These are phyloP conservation scores for Listrodromus nycthemerus DNA, from an alignment of 2,888 invertebrate genomes.

Conservation along the genomic window DNA sequence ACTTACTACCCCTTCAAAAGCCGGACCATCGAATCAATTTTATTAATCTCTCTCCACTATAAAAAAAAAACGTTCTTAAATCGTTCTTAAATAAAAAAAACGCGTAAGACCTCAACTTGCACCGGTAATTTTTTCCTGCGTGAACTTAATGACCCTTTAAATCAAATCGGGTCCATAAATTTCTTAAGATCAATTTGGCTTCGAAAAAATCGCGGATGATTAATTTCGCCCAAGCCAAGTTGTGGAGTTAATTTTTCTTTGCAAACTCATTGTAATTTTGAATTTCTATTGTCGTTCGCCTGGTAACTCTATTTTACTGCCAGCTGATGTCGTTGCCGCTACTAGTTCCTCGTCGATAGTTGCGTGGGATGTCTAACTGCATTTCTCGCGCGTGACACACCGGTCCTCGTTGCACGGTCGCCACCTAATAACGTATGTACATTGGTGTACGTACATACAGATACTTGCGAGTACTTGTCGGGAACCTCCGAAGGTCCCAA, in stretches of 20 bases:
- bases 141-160: too few relatives aligned
- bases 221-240: too few relatives aligned
- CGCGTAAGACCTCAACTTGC: too few relatives aligned
- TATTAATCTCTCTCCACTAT: not conserved
- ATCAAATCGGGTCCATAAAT: too few relatives aligned
- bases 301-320: constrained; percentile 37
- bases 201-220: too few relatives aligned
- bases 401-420: constrained; percentile 28
- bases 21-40: not conserved
- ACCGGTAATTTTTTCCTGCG: too few relatives aligned
- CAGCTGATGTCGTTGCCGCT: constrained; percentile 21
- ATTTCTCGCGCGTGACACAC: constrained; percentile 80
- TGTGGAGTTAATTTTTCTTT: not conserved
- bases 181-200: not conserved
- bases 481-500: constrained; percentile 2
- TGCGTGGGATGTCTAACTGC: constrained; percentile 80
- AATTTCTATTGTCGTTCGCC: constrained; percentile 43
- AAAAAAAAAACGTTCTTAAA: too few relatives aligned
- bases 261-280: not conserved
- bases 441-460: constrained; percentile 3
- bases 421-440: constrained; percentile 24
- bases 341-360: constrained; percentile 45
- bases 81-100: too few relatives aligned
- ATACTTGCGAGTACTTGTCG: not conserved
- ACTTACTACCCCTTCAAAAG: not conserved